A percentile compares a stretch with the other conserved stretches of the same genome.
Conservation (phyloP, 1,140 invertebrate genomes). For the Hydropsyche tenuis region DNA sequence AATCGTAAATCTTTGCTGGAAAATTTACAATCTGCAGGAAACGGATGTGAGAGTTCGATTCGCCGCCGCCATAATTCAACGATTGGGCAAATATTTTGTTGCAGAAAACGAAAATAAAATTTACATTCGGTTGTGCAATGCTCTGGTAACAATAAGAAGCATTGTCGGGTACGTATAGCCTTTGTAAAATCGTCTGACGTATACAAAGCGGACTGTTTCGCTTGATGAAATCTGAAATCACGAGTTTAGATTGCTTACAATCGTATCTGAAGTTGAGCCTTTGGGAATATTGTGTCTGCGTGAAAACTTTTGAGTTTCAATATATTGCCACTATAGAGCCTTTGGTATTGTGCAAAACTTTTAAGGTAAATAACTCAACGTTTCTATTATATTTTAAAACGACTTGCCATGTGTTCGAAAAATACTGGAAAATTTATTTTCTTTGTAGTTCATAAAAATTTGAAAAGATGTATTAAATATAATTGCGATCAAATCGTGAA, state of each 20-base stretch:
- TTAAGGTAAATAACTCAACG: no score
- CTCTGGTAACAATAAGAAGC: no score
- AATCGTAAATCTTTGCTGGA: conserved; percentile 29
- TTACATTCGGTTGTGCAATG: no score
- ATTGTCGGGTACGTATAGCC: not conserved
- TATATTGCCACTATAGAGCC: not conserved
- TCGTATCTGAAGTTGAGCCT: conserved; percentile 21
- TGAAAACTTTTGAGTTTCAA: conserved; percentile 29
- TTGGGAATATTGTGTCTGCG: conserved; percentile 13
- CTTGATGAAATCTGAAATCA: conserved; percentile 11
- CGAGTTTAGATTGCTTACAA: conserved; percentile 30
- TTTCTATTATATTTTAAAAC: no score
- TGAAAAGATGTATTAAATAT: no score
- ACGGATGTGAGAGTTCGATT: conserved; percentile 24
- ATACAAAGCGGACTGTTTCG: not conserved
- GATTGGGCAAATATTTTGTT: conserved; percentile 13
- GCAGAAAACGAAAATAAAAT: not conserved
- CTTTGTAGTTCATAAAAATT: no score
- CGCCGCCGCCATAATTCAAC: not conserved
- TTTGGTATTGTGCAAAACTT: not conserved
- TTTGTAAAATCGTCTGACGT: not conserved
- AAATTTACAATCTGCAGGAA: conserved; percentile 38
- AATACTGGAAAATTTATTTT: no score
- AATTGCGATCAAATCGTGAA: no score
- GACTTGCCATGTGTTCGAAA: no score